Conservation (phyloP, 2,113 vertebrate species). For the Pandion haliaetus region DNA sequence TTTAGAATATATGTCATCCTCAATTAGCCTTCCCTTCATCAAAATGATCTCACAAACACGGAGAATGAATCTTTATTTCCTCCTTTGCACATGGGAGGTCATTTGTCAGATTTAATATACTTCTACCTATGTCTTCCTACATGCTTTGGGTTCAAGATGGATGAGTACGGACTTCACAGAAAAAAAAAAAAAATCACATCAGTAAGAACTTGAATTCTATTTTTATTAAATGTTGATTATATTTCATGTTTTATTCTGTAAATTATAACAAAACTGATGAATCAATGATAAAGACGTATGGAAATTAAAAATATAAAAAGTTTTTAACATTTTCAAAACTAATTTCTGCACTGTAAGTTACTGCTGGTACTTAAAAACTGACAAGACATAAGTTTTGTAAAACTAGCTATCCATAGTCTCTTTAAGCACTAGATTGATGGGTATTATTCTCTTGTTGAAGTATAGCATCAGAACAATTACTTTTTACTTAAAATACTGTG, state of each 20-base stretch:
- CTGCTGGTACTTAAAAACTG: background rate
- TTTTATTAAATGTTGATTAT: constrained; percentile 28
- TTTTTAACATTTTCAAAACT: background rate
- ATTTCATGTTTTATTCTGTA: background rate
- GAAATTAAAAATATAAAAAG: background rate
- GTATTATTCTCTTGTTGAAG: background rate
- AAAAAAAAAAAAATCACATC: constrained; percentile 44
- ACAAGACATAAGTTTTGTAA: background rate
- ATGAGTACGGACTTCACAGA: constrained; percentile 55
- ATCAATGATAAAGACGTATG: background rate
- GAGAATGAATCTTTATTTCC: constrained; percentile 86
- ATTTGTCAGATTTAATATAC: constrained; percentile 85
- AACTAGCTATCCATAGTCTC: background rate
- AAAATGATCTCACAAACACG: constrained; percentile 83
- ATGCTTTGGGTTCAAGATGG: constrained; percentile 76
- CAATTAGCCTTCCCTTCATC: constrained; percentile 82
- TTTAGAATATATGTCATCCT: constrained; percentile 82
- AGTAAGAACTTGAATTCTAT: constrained; percentile 45
- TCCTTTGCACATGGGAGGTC: constrained; percentile 83
- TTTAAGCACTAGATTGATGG: background rate
- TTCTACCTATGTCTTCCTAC: constrained; percentile 78
- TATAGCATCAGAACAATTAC: background rate
- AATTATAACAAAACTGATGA: background rate
- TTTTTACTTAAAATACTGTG: background rate
- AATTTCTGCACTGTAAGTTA: background rate